Evolutionary conservation across 2,888 invertebrate genomes (phyloP).

Genomic region (Philonicus albiceps): DNA sequence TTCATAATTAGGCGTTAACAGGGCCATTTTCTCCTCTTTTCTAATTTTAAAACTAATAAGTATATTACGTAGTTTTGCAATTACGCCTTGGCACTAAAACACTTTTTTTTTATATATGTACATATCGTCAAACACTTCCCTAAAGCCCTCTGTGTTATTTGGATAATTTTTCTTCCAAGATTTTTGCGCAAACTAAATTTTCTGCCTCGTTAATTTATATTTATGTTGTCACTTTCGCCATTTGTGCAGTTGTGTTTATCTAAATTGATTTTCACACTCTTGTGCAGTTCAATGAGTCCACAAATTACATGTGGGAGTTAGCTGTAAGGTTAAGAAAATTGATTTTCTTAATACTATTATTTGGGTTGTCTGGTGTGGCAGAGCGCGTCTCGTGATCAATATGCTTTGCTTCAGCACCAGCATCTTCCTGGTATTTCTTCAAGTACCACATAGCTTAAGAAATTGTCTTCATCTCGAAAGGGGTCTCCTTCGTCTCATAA

Average conservation of each 20-base stretch:
- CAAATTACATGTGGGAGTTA: constrained; percentile 63
- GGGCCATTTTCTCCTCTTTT: neutral
- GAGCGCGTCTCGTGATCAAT: constrained; percentile 4
- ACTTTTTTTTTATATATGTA: neutral
- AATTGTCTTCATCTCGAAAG: constrained; percentile 1
- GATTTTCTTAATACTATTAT: constrained; percentile 40
- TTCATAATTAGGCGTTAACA: neutral
- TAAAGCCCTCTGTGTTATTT: neutral
- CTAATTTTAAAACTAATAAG: neutral
- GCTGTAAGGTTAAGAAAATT: constrained; percentile 42
- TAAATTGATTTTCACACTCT: constrained; percentile 64
- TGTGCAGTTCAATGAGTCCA: constrained; percentile 64
- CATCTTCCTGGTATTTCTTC: neutral
- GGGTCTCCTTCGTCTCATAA: neutral
- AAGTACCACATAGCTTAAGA: neutral
- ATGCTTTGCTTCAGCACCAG: neutral
- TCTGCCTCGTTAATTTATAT: constrained; percentile 64
- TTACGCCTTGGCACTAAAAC: neutral
- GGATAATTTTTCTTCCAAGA: neutral
- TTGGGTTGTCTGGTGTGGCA: constrained; percentile 28
- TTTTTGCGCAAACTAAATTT: constrained; percentile 62
- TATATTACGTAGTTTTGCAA: neutral
- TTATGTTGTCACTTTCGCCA: constrained; percentile 53
- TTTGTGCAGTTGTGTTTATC: constrained; percentile 56
- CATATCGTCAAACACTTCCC: neutral